Evolutionary conservation across 2,888 invertebrate species (phyloP).

Genomic region (Drosophila nr. medialis): DNA sequence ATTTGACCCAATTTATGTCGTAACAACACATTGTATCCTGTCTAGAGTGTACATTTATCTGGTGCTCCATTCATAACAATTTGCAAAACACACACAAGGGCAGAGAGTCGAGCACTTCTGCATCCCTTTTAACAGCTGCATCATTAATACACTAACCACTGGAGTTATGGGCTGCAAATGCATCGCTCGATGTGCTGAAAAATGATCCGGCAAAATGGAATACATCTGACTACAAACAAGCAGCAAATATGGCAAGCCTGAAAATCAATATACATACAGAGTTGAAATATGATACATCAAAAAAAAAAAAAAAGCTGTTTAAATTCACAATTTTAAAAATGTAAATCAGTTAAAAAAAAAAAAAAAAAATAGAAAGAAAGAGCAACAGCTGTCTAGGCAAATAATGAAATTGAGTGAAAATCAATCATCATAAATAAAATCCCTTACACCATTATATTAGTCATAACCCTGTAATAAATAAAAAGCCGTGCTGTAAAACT

Average conservation of each 20-base stretch:
- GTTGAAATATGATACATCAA: not conserved
- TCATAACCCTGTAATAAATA: not conserved
- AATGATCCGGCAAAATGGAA: constrained; percentile 12
- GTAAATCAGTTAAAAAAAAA: not conserved
- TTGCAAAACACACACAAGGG: constrained; percentile 3
- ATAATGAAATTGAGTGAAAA: not conserved
- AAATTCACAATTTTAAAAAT: not conserved
- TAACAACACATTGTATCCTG: constrained; percentile 39
- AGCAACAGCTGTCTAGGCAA: not conserved
- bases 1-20: constrained; percentile 52
- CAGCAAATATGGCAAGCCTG: not conserved
- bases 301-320: not conserved
- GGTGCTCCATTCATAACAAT: constrained; percentile 32
- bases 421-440: not conserved
- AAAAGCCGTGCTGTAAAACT: not conserved
- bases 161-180: not conserved
- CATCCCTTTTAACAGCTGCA: constrained; percentile 15
- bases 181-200: constrained; percentile 7
- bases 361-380: not conserved
- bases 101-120: not conserved
- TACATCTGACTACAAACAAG: constrained; percentile 18
- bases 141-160: constrained; percentile 27
- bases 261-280: constrained; percentile 38
- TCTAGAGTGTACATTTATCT: constrained; percentile 24
- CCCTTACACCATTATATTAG: not conserved